phyloP scores from a whole-genome alignment of 1,140 invertebrate species.

The Ips typographus region DNA sequence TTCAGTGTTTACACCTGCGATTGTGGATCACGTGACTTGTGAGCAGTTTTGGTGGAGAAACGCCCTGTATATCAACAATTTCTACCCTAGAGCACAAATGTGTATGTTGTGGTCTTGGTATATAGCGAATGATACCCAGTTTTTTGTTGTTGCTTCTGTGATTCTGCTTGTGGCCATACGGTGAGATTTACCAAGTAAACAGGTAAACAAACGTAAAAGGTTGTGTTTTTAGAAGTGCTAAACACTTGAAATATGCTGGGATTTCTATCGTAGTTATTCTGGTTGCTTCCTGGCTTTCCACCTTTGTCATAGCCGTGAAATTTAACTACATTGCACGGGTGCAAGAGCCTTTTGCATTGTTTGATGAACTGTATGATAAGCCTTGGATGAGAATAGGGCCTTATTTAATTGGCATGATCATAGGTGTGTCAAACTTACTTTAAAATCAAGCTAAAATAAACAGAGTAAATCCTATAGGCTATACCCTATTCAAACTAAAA shows the following conservation, averaged over 20 bases:
- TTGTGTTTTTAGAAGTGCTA: slow-evolving; percentile 29
- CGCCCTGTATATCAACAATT: slow-evolving; percentile 77
- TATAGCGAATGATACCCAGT: slow-evolving; percentile 90
- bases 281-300: slow-evolving; percentile 71
- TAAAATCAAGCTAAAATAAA: slow-evolving; percentile 7
- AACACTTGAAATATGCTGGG: slow-evolving; percentile 56
- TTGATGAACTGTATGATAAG: slow-evolving; percentile 82
- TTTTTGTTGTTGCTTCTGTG: slow-evolving; percentile 74
- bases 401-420: slow-evolving; percentile 76
- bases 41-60: slow-evolving; percentile 82
- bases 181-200: slow-evolving; percentile 53
- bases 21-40: slow-evolving; percentile 74
- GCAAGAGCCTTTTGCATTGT: slow-evolving; percentile 78
- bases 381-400: slow-evolving; percentile 80
- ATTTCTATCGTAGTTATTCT: slow-evolving; percentile 60
- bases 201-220: no score
- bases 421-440: slow-evolving; percentile 49
- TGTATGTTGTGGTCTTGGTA: slow-evolving; percentile 92
- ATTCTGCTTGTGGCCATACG: slow-evolving; percentile 74
- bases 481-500: slow-evolving; percentile 70
- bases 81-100: slow-evolving; percentile 76
- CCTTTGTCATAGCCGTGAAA: slow-evolving; percentile 71
- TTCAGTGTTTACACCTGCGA: slow-evolving; percentile 74
- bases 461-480: slow-evolving; percentile 62
- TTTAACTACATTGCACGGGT: slow-evolving; percentile 76